Evolutionary conservation across 2,888 invertebrate genomes (phyloP).

Genomic region (Xylota segnis): DNA sequence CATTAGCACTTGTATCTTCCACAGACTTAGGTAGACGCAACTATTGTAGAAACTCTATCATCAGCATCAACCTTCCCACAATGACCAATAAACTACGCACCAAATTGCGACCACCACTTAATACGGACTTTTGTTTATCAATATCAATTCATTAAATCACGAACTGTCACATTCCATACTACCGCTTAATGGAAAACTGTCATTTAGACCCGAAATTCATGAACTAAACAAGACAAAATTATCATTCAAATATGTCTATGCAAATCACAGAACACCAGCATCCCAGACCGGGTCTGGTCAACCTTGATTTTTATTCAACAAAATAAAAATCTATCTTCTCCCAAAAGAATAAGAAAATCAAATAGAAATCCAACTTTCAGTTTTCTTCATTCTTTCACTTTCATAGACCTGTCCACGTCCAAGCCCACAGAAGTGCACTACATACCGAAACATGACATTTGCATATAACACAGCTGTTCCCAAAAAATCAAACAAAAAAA

Average conservation of each 20-base stretch:
- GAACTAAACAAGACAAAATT: slow-evolving; percentile 44
- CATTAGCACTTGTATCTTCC: no score
- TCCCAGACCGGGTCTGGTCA: slow-evolving; percentile 7
- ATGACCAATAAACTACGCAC: slow-evolving; percentile 36
- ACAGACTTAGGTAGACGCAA: no score
- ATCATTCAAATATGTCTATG: slow-evolving; percentile 50
- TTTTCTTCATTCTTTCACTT: slow-evolving; percentile 65
- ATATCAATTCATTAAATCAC: slow-evolving; percentile 37
- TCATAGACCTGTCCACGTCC: slow-evolving; percentile 9
- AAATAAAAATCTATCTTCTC: neutral
- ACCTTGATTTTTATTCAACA: slow-evolving; percentile 21
- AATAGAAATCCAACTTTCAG: slow-evolving; percentile 58
- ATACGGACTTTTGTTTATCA: slow-evolving; percentile 1
- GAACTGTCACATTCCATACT: slow-evolving; percentile 23
- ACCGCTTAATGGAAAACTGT: slow-evolving; percentile 24
- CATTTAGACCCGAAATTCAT: slow-evolving; percentile 36
- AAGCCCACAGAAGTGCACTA: slow-evolving; percentile 21
- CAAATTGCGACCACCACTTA: slow-evolving; percentile 18
- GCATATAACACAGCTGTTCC: slow-evolving; percentile 50
- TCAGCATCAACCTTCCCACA: slow-evolving; percentile 9
- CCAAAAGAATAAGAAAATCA: slow-evolving; percentile 14
- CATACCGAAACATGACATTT: slow-evolving; percentile 44
- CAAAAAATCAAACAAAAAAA: slow-evolving; percentile 17
- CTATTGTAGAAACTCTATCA: neutral
- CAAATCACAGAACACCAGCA: slow-evolving; percentile 26